phyloP scores from a whole-genome alignment of 2,113 vertebrate genomes.

The Perca fluviatilis region DNA sequence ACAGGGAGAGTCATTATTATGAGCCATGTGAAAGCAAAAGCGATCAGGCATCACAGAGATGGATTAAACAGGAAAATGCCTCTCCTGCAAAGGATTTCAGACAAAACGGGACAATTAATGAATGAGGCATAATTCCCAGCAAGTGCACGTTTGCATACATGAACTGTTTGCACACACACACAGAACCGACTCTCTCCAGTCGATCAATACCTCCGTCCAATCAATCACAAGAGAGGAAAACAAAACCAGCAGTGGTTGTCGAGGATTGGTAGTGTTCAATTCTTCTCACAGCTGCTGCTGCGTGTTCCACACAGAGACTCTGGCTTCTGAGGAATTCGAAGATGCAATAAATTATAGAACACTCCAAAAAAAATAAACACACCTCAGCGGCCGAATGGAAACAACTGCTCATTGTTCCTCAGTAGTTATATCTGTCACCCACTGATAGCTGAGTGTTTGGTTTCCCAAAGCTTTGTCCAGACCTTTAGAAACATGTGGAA shows the following conservation, averaged over 20 bases:
- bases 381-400: background rate
- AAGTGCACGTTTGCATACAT: background rate
- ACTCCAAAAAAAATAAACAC: background rate
- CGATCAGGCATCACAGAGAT: conserved; percentile 32
- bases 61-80: conserved; percentile 43
- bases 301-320: background rate
- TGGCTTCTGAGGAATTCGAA: background rate
- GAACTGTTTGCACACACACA: background rate
- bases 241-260: background rate
- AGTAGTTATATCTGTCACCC: background rate
- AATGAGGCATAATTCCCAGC: conserved; percentile 29
- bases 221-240: conserved; percentile 35
- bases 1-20: conserved; percentile 26
- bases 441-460: background rate
- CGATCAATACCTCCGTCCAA: conserved; percentile 16
- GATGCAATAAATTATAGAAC: background rate
- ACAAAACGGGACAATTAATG: conserved; percentile 34
- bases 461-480: background rate
- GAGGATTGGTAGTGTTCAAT: background rate
- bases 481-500: background rate
- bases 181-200: background rate
- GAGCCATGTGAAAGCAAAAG: conserved; percentile 38
- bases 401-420: background rate
- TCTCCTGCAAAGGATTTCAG: conserved; percentile 20
- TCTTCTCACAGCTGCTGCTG: background rate